Percentiles rank a stretch among this genome's conserved stretches.
phyloP scores from a whole-genome alignment of 2,888 invertebrate genomes.

The Erannis defoliaria region DNA sequence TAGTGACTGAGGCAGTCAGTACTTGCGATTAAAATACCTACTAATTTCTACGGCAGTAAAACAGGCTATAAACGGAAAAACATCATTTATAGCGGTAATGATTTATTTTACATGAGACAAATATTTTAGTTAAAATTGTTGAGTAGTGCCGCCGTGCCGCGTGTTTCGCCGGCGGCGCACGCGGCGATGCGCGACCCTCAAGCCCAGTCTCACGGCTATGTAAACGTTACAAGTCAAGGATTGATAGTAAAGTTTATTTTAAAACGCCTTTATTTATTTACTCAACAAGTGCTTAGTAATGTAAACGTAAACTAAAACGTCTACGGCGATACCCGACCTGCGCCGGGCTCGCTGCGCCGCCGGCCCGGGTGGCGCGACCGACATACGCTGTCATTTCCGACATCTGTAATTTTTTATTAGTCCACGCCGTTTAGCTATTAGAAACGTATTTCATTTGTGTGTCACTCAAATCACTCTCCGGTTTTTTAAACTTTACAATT shows the following conservation, averaged over 20 bases:
- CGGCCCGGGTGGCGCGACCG: constrained; percentile 45
- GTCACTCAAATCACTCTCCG: constrained; percentile 19
- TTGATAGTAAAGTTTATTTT: constrained; percentile 81
- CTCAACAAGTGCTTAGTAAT: constrained; percentile 82
- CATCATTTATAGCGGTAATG: no score
- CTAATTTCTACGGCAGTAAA: no score
- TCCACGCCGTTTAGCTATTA: constrained; percentile 52
- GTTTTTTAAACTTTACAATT: background rate
- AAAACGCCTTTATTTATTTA: constrained; percentile 82
- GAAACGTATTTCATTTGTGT: constrained; percentile 45
- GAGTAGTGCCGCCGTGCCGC: background rate
- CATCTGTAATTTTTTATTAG: constrained; percentile 61
- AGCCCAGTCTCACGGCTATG: constrained; percentile 70
- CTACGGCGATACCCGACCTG: constrained; percentile 60
- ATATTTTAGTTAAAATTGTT: background rate
- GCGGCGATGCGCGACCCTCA: constrained; percentile 14
- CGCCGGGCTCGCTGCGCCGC: constrained; percentile 45
- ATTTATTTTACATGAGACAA: no score
- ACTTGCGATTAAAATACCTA: no score
- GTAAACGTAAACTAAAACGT: constrained; percentile 75
- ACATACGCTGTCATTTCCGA: constrained; percentile 58
- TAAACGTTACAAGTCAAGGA: constrained; percentile 79
- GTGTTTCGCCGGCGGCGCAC: background rate
- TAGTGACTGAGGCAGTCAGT: no score
- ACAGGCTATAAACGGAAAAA: no score